Evolutionary conservation across 2,888 invertebrate species (phyloP).

Genomic region (Agriotes lineatus): DNA sequence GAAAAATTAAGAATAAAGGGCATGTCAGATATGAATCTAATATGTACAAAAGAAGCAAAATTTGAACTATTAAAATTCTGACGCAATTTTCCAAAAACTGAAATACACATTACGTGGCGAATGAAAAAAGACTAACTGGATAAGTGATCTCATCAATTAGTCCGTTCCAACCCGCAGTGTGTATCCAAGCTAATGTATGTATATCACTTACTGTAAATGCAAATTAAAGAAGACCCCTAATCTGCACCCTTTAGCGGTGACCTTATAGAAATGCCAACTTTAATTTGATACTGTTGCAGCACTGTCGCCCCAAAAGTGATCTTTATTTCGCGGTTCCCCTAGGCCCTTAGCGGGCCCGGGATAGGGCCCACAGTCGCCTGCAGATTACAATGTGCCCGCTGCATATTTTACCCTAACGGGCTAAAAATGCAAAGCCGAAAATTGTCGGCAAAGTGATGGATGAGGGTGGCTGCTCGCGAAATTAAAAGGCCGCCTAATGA

Average conservation of each 20-base stretch:
- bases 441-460: slow-evolving; percentile 47
- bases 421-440: slow-evolving; percentile 58
- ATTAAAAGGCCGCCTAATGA: slow-evolving; percentile 42
- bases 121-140: too few relatives aligned
- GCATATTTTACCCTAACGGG: slow-evolving; percentile 54
- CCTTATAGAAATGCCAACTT: slow-evolving; percentile 64
- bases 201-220: slow-evolving; percentile 65
- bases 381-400: slow-evolving; percentile 28
- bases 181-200: slow-evolving; percentile 55
- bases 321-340: slow-evolving; percentile 57
- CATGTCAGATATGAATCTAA: too few relatives aligned
- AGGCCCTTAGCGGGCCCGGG: slow-evolving; percentile 21
- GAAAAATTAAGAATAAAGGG: too few relatives aligned
- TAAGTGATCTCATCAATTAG: too few relatives aligned
- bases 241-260: slow-evolving; percentile 57
- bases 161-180: not conserved
- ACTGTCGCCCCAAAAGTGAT: slow-evolving; percentile 55
- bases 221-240: slow-evolving; percentile 56
- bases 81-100: too few relatives aligned
- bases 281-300: slow-evolving; percentile 62
- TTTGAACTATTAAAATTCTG: too few relatives aligned
- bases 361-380: slow-evolving; percentile 33
- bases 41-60: too few relatives aligned
- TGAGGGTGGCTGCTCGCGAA: slow-evolving; percentile 34
- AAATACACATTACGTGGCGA: too few relatives aligned